These are phyloP conservation scores for Harpalus rufipes DNA, from an alignment of 2,888 invertebrate genomes.

Conservation along the genomic window DNA sequence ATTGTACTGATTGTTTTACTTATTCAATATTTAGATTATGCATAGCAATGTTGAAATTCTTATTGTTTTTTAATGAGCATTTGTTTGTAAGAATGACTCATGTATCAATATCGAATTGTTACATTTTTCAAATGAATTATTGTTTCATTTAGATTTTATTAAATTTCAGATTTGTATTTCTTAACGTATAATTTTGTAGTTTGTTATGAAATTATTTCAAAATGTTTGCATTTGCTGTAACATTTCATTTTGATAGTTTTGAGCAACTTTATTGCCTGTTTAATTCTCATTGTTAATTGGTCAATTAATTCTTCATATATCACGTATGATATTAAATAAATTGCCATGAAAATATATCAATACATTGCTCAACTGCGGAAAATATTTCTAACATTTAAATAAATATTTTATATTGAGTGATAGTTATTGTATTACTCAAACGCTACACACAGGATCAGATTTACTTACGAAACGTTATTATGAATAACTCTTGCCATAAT, in stretches of 20 bases:
- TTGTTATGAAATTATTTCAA: conserved; percentile 21
- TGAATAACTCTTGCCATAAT: neutral
- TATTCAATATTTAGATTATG: conserved; percentile 18
- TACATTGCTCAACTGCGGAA: neutral
- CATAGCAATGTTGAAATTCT: conserved; percentile 12
- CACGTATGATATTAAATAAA: conserved; percentile 1
- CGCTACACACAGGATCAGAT: neutral
- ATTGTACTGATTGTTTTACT: conserved; percentile 2
- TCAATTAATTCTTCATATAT: conserved; percentile 10
- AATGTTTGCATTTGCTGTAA: conserved; percentile 14
- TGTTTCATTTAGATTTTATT: neutral
- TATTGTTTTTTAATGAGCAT: conserved; percentile 37
- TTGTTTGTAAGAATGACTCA: conserved; percentile 19
- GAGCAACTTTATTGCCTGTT: conserved; percentile 8
- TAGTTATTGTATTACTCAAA: neutral
- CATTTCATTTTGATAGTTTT: conserved; percentile 12
- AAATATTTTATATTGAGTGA: neutral
- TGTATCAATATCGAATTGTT: neutral
- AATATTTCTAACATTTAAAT: conserved; percentile 1
- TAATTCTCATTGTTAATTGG: conserved; percentile 1
- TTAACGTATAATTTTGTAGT: conserved; percentile 1
- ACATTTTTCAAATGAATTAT: conserved; percentile 1
- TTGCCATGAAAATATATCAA: conserved; percentile 1
- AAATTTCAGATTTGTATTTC: neutral
- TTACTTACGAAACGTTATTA: neutral